Conservation (phyloP, 1,140 invertebrate species). For the Manduca sexta region DNA sequence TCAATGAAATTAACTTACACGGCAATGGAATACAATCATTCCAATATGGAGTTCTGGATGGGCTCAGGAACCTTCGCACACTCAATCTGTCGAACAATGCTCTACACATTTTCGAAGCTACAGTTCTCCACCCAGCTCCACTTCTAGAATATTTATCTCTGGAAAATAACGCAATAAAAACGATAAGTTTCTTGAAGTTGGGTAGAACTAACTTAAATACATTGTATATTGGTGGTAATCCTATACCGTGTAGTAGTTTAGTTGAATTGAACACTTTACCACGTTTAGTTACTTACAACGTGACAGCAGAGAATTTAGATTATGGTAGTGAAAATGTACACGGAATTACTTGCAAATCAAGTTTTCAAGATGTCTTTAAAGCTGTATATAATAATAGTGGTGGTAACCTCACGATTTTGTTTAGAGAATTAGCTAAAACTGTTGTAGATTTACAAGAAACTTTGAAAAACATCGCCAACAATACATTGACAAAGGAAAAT, state of each 20-base stretch:
- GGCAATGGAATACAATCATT: not conserved
- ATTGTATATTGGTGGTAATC: not conserved
- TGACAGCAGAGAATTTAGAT: conserved; percentile 1
- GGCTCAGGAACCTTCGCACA: not conserved
- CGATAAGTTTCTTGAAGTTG: not conserved
- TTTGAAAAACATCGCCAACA: not conserved
- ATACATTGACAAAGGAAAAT: not conserved
- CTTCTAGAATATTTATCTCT: not conserved
- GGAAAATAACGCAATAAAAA: not conserved
- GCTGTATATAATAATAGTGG: too few relatives aligned
- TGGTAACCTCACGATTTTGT: too few relatives aligned
- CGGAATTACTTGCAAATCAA: not conserved
- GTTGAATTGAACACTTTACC: not conserved
- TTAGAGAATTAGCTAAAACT: not conserved
- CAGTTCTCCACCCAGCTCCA: not conserved
- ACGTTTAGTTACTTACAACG: not conserved
- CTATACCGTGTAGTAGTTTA: not conserved
- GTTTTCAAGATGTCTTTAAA: not conserved
- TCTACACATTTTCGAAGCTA: not conserved
- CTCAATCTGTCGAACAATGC: not conserved
- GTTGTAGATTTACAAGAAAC: not conserved
- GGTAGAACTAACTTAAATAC: not conserved
- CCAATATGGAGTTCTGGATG: not conserved
- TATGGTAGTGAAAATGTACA: conserved; percentile 1
- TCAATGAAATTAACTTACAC: not conserved